Evolutionary conservation across 64 coral and sea anemone species (phyloP).

Genomic region (Montipora foliosa): DNA sequence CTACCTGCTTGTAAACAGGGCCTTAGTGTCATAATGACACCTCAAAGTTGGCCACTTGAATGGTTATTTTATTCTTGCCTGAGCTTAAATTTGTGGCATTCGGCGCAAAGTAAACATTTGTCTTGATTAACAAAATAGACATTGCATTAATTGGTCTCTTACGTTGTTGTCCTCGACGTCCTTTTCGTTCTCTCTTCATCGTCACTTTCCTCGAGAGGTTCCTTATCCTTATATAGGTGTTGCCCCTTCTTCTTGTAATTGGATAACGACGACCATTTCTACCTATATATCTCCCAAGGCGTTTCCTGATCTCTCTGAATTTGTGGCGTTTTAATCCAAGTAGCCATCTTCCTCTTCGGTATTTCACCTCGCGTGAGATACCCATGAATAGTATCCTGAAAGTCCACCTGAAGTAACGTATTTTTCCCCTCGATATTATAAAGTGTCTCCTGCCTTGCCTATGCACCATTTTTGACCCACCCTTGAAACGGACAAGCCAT

Average conservation of each 20-base stretch:
- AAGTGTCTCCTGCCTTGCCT: not conserved
- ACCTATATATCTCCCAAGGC: not conserved
- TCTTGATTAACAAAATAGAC: too few relatives aligned
- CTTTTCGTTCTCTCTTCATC: not conserved
- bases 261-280: not conserved
- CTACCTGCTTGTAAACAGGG: too few relatives aligned
- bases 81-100: too few relatives aligned
- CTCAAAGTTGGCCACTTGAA: too few relatives aligned
- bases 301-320: not conserved
- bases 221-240: not conserved
- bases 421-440: not conserved
- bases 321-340: not conserved
- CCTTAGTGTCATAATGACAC: too few relatives aligned
- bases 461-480: not conserved
- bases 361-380: not conserved
- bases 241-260: not conserved
- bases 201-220: not conserved
- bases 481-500: not conserved
- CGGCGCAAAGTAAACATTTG: too few relatives aligned
- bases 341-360: not conserved
- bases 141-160: not conserved
- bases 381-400: conserved; percentile 33
- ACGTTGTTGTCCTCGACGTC: not conserved
- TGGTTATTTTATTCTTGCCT: too few relatives aligned
- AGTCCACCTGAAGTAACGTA: not conserved